A percentile compares a stretch with the other conserved stretches of the same genome.
phyloP scores from a whole-genome alignment of 2,113 vertebrate species.

The Alouatta palliata region DNA sequence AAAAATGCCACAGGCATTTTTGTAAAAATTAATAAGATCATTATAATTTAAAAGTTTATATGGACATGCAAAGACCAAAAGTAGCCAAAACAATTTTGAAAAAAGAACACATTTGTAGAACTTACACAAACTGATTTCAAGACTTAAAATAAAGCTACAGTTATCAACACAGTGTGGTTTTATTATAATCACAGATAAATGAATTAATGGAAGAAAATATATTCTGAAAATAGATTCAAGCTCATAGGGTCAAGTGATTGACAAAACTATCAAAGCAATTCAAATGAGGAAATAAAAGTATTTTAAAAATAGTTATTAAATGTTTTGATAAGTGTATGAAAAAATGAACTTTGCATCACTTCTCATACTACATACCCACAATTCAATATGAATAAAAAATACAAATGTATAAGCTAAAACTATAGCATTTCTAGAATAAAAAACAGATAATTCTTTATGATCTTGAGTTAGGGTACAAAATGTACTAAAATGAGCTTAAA shows the following conservation, averaged over 20 bases:
- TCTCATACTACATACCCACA: background rate
- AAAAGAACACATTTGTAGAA: constrained; percentile 5
- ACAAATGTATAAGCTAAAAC: background rate
- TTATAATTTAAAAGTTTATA: background rate
- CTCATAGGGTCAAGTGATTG: background rate
- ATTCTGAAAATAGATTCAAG: background rate
- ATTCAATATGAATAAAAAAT: background rate
- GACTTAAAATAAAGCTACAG: background rate
- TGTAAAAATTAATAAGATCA: background rate
- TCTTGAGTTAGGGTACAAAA: background rate
- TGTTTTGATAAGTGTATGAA: background rate
- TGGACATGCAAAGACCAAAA: background rate
- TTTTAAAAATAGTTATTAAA: background rate
- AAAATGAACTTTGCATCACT: background rate
- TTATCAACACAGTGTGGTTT: background rate
- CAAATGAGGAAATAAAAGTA: background rate
- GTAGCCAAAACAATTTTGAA: background rate
- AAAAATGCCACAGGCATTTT: background rate
- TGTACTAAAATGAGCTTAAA: background rate
- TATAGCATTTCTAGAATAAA: background rate
- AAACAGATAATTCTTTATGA: background rate
- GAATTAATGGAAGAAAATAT: background rate
- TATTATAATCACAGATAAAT: background rate
- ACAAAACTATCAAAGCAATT: background rate
- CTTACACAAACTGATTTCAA: background rate